Base-by-base conservation (phyloP, 2,797 vertebrate species). In the Pristis pectinata region DNA sequence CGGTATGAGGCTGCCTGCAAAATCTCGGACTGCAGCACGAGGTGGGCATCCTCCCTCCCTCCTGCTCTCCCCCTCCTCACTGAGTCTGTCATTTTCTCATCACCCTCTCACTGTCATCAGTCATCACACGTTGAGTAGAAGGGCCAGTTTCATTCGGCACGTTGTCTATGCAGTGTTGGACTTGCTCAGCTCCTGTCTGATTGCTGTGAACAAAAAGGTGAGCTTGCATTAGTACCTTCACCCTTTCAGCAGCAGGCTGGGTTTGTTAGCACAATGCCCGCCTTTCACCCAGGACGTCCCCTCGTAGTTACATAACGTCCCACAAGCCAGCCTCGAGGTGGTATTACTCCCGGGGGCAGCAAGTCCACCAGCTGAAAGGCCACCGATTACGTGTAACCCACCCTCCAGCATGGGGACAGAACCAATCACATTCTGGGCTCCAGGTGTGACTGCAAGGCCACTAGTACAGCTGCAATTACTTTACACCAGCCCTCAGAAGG, bases 181-280 rank as follows among this genome's bases (percentile, higher is more conserved):
- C 96, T 98, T 99, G 96, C 98, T 98, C 96, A 99, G 97, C 96
- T 99, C 99, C 97, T 99, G 99, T 96, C 98, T 98, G 97, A 99
- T 99, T 95, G 98, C 99, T 99, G 96, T 91, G 95, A 95, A 97
- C 9, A 96, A 53, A 94, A 2, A 8, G n/a, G 13, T 22, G 2
- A 61, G 79, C 37, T 24, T 30, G 7, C 70, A 17, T 94, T 94
- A 94, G 70, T 53, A 72, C 4, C 70, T 76, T 19, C 34, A 24
- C 41, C 24, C 17, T 72, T 49, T 93, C 67, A 72, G 24, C 37
- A 24, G 19, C 59, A 89, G 59, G 13, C 34, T 34, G 6, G 53
- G n/a, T 6, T 89, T 17, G 34, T 19, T 6, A 61, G 59, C 59
- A 22, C 17, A 19, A 19, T 37, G 56, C 61, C 24, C 41, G 34